phyloP scores from a whole-genome alignment of 2,797 vertebrate species.

The Gadopsis bispinosus region DNA sequence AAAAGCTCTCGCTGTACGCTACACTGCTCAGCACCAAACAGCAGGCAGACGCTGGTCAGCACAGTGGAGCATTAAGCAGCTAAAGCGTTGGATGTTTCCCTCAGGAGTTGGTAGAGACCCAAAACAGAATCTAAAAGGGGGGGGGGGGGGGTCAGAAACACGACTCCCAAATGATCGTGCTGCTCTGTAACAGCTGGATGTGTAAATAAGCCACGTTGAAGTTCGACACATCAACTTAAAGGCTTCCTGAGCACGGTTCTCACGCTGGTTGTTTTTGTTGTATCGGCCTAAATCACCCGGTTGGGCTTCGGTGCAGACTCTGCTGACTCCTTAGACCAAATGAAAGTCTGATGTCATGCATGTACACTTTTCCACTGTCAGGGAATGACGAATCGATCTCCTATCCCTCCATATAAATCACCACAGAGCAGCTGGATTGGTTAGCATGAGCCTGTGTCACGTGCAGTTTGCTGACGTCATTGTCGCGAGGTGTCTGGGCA shows the following conservation, averaged over 20 bases:
- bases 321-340: slow-evolving; percentile 18
- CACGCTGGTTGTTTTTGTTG: background rate
- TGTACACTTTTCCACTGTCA: background rate
- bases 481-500: background rate
- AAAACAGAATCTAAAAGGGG: background rate
- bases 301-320: background rate
- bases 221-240: background rate
- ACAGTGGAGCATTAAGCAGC: background rate
- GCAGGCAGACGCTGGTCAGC: background rate
- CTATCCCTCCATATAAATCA: slow-evolving; percentile 5
- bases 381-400: slow-evolving; percentile 19
- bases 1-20: no score
- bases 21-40: background rate
- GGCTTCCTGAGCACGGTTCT: background rate
- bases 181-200: background rate
- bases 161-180: background rate
- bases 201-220: background rate
- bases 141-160: no score
- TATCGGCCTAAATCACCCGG: background rate
- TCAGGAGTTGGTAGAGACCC: background rate
- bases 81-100: background rate
- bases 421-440: slow-evolving; percentile 1
- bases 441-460: background rate
- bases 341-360: slow-evolving; percentile 9
- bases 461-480: slow-evolving; percentile 26